Conservation (phyloP, 2,888 invertebrate species). For the Scaptomyza caliginosa region DNA sequence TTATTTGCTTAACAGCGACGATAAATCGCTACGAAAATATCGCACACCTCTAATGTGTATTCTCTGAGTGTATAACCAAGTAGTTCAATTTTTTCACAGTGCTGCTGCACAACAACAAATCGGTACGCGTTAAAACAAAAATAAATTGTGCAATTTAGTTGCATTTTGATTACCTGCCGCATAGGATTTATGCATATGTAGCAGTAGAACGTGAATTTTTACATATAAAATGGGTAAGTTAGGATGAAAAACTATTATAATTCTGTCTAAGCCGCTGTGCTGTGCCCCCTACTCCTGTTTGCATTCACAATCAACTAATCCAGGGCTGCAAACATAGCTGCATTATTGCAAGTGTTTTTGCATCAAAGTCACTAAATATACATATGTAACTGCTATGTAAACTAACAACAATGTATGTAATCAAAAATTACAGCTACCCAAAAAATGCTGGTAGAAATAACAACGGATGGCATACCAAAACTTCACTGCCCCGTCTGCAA, state of each 20-base stretch:
- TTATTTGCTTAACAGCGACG: constrained; percentile 6
- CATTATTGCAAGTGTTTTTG: constrained; percentile 7
- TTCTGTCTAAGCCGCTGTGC: constrained; percentile 35
- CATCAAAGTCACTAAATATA: neutral
- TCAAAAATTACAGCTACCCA: constrained; percentile 45
- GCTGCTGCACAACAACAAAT: constrained; percentile 71
- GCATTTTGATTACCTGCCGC: constrained; percentile 1
- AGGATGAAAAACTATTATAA: constrained; percentile 14
- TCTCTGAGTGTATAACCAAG: constrained; percentile 61
- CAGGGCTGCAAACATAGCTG: constrained; percentile 26
- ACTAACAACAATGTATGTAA: neutral
- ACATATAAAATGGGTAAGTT: constrained; percentile 42
- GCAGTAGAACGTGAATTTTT: neutral
- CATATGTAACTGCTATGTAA: neutral
- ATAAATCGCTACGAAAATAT: constrained; percentile 18
- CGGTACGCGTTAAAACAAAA: constrained; percentile 31
- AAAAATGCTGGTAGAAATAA: constrained; percentile 81
- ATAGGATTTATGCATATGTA: constrained; percentile 29
- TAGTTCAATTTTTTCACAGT: constrained; percentile 74
- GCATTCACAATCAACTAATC: constrained; percentile 25
- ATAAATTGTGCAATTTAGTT: neutral
- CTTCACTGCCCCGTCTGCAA: constrained; percentile 82
- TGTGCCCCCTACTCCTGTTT: constrained; percentile 14
- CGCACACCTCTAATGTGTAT: constrained; percentile 52
- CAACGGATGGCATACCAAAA: constrained; percentile 82